Conservation (phyloP, 2,888 invertebrate genomes). For the Netelia melanura region DNA sequence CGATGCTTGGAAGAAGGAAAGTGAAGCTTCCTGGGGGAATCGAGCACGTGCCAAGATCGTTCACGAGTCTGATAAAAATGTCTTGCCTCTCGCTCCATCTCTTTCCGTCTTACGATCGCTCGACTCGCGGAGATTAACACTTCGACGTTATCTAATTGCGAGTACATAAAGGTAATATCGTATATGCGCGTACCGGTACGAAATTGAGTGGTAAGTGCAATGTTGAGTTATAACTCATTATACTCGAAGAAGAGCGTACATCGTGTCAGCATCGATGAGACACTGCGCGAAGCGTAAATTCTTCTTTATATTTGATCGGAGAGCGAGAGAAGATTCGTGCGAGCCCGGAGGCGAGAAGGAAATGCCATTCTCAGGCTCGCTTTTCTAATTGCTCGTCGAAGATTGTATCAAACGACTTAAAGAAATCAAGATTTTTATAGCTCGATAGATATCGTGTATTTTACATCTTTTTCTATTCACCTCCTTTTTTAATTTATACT, state of each 20-base stretch:
- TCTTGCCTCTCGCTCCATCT: not conserved
- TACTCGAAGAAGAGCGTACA: not conserved
- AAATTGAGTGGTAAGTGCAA: slow-evolving; percentile 33
- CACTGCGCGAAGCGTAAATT: slow-evolving; percentile 1
- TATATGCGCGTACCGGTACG: slow-evolving; percentile 39
- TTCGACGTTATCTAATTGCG: slow-evolving; percentile 37
- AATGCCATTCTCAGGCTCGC: not conserved
- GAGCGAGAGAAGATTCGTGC: not conserved
- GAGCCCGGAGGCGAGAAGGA: not conserved
- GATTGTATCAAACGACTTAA: not conserved
- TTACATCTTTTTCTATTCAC: too few relatives aligned
- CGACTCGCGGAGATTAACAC: slow-evolving; percentile 3
- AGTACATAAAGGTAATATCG: slow-evolving; percentile 6
- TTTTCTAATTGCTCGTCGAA: slow-evolving; percentile 12
- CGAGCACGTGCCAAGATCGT: slow-evolving; percentile 45
- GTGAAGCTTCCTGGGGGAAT: slow-evolving; percentile 57
- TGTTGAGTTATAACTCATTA: slow-evolving; percentile 20
- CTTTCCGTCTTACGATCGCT: not conserved
- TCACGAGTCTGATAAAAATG: not conserved
- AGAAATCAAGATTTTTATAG: not conserved
- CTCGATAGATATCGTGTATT: not conserved
- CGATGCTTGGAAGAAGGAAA: slow-evolving; percentile 44
- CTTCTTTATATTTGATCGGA: slow-evolving; percentile 27
- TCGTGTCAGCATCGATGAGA: not conserved
- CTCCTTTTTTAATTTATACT: too few relatives aligned